Conservation (phyloP, 2,888 invertebrate genomes). For the Clistopyga incitator region DNA sequence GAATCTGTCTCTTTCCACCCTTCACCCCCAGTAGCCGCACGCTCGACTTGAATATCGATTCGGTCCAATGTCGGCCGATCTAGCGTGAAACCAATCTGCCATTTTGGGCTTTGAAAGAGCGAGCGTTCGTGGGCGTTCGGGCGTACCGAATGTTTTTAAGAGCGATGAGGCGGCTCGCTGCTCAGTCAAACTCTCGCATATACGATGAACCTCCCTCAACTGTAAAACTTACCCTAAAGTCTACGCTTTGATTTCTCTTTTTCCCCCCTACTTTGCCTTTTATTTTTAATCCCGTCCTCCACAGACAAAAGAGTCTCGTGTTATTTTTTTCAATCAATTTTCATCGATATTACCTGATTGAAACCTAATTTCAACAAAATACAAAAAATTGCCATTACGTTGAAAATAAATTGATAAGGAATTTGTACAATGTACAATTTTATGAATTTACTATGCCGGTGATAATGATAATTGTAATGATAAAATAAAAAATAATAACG, state of each 20-base stretch:
- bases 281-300: background rate
- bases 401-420: too few relatives aligned
- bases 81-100: conserved; percentile 66
- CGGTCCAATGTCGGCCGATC: conserved; percentile 58
- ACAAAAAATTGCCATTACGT: too few relatives aligned
- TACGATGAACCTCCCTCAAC: conserved; percentile 28
- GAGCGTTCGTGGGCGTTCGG: conserved; percentile 49
- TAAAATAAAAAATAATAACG: background rate
- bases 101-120: conserved; percentile 59
- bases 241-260: conserved; percentile 9
- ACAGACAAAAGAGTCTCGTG: background rate
- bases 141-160: conserved; percentile 48
- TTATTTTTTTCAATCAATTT: background rate
- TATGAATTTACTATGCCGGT: too few relatives aligned
- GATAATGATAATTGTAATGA: background rate
- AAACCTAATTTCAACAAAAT: too few relatives aligned
- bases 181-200: conserved; percentile 37
- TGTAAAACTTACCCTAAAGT: conserved; percentile 15
- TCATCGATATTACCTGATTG: background rate
- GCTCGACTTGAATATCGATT: conserved; percentile 66
- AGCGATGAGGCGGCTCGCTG: conserved; percentile 42
- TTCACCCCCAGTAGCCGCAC: conserved; percentile 31
- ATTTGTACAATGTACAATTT: too few relatives aligned
- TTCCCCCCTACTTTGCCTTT: background rate
- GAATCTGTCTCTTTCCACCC: conserved; percentile 56